Conservation (phyloP, 2,797 vertebrate species). For the Discoglossus pictus region DNA sequence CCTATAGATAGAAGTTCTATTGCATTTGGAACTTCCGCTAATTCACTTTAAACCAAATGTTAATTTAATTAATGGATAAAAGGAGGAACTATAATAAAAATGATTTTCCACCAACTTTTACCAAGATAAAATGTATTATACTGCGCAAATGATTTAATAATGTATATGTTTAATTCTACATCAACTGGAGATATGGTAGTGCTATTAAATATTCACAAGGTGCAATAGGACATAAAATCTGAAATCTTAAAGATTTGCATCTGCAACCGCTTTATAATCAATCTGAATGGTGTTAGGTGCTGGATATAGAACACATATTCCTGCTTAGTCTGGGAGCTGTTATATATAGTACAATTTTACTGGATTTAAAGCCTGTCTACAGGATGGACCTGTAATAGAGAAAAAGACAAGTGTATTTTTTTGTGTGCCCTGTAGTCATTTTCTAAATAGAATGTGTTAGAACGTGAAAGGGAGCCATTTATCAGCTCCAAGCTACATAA, state of each 20-base stretch:
- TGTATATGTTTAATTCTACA: no score
- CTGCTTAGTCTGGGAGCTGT: neutral
- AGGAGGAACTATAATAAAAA: no score
- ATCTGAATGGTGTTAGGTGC: constrained; percentile 20
- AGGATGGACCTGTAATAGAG: constrained; percentile 22
- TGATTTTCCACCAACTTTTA: no score
- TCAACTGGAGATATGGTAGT: no score
- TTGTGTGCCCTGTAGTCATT: constrained; percentile 53
- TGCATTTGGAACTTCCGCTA: no score
- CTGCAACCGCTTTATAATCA: constrained; percentile 16
- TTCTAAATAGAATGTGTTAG: constrained; percentile 60
- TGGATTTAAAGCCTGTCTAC: constrained; percentile 25
- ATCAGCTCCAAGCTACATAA: constrained; percentile 64
- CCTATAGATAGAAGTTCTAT: no score
- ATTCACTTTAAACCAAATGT: no score
- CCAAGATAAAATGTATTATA: no score
- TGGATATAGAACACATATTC: constrained; percentile 8
- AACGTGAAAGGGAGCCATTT: constrained; percentile 59
- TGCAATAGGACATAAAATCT: neutral
- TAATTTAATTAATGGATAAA: no score
- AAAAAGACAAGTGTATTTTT: constrained; percentile 46
- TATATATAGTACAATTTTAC: neutral
- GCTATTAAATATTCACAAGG: constrained; percentile 19
- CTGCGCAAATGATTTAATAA: no score
- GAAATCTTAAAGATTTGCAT: constrained; percentile 17